These are phyloP conservation scores for Microctonus aethiopoides DNA, from an alignment of 2,888 invertebrate genomes.

Conservation along the genomic window DNA sequence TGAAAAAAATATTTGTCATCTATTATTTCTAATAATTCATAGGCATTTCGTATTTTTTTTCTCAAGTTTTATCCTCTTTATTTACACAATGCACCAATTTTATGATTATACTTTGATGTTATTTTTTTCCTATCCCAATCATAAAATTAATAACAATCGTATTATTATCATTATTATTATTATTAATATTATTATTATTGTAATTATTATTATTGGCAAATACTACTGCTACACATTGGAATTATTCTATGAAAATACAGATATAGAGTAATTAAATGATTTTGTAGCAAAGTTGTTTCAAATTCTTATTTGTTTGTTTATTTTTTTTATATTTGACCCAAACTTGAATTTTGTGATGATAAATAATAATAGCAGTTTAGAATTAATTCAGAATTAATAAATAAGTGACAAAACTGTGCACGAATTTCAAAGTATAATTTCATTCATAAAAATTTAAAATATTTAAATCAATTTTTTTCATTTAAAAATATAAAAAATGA, in stretches of 20 bases:
- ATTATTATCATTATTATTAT: neutral
- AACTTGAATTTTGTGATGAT: neutral
- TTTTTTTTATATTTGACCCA: neutral
- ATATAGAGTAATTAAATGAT: neutral
- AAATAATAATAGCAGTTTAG: neutral
- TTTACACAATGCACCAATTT: conserved; percentile 2
- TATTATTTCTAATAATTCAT: neutral
- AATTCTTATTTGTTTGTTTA: no score
- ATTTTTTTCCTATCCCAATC: neutral
- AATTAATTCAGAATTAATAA: neutral
- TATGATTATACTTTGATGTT: neutral
- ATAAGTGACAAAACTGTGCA: neutral
- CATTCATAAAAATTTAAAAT: neutral
- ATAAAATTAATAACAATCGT: neutral
- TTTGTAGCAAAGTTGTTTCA: neutral
- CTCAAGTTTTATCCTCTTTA: neutral
- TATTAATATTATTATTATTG: neutral
- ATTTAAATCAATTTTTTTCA: neutral
- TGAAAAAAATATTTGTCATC: conserved; percentile 10
- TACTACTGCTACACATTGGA: neutral
- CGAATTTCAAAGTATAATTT: neutral
- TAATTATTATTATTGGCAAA: neutral
- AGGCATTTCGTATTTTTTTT: neutral
- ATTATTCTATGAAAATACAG: neutral
- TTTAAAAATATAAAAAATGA: no score